Percentiles rank a stretch among this genome's conserved stretches.
Conservation (phyloP, 2,888 invertebrate species). For the Epinotia bilunana region DNA sequence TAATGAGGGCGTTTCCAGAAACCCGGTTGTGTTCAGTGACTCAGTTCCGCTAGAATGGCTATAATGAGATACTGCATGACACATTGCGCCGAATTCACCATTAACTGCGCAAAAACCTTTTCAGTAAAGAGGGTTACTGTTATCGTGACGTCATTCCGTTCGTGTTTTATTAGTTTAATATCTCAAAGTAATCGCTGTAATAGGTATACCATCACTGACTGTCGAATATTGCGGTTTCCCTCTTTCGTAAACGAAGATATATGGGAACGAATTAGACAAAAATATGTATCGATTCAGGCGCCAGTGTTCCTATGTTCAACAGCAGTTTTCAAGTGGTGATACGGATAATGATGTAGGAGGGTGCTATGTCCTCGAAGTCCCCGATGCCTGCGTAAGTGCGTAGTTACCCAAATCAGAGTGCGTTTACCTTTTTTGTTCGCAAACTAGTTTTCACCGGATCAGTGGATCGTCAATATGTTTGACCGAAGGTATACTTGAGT, state of each 20-base stretch:
- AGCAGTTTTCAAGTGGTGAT: conserved; percentile 26
- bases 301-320: background rate
- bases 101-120: conserved; percentile 55
- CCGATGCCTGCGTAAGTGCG: conserved; percentile 30
- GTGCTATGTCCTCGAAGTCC: conserved; percentile 30
- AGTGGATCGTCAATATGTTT: conserved; percentile 7
- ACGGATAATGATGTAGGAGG: conserved; percentile 36
- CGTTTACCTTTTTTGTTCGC: conserved; percentile 34
- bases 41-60: conserved; percentile 53
- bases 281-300: background rate
- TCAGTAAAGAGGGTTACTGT: conserved; percentile 50
- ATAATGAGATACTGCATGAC: conserved; percentile 47
- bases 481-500: background rate
- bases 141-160: conserved; percentile 35
- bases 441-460: conserved; percentile 23
- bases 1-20: conserved; percentile 33
- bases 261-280: conserved; percentile 1
- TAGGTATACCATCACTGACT: background rate
- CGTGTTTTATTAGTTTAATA: conserved; percentile 34
- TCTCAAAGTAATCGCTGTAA: background rate
- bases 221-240: background rate
- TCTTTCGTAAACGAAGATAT: background rate
- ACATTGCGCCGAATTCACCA: conserved; percentile 47
- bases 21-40: conserved; percentile 48
- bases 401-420: conserved; percentile 32